These are phyloP conservation scores for Ooceraea biroi DNA, from an alignment of 1,140 invertebrate species.

Conservation along the genomic window DNA sequence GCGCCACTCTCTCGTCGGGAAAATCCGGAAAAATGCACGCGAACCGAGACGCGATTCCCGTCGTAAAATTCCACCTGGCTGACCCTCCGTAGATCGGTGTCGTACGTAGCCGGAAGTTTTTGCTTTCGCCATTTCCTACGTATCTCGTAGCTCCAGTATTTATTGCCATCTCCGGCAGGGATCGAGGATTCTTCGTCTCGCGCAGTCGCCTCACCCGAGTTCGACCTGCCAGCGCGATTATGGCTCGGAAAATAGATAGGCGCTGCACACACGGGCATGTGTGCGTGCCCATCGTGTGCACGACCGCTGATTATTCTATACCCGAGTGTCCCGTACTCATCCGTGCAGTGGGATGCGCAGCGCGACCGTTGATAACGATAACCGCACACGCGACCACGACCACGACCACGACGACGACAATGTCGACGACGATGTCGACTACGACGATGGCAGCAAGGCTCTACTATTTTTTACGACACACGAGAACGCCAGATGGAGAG, in stretches of 20 bases:
- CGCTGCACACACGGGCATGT: not conserved
- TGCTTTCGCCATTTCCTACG: conserved; percentile 24
- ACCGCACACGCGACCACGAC: conserved; percentile 64
- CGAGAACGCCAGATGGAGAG: conserved; percentile 45
- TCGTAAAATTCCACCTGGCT: conserved; percentile 35
- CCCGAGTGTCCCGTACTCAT: not conserved
- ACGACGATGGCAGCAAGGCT: not conserved
- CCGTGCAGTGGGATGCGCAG: conserved; percentile 27
- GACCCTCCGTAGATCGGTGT: not conserved
- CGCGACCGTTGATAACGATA: conserved; percentile 65
- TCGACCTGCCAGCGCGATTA: not conserved
- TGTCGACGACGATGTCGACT: not conserved
- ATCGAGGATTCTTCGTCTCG: conserved; percentile 27
- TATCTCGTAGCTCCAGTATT: conserved; percentile 45
- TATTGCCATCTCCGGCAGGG: conserved; percentile 47
- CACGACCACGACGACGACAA: conserved; percentile 22
- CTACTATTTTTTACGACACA: conserved; percentile 55
- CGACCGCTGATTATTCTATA: conserved; percentile 38
- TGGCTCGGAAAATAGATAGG: conserved; percentile 18
- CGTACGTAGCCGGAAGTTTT: conserved; percentile 27
- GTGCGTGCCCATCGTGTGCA: not conserved
- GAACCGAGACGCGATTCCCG: conserved; percentile 6
- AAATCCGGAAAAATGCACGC: not conserved
- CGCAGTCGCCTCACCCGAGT: not conserved
- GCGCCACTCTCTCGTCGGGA: not conserved